These are phyloP conservation scores for Panulirus ornatus DNA, from an alignment of 1,140 invertebrate genomes.

Conservation along the genomic window DNA sequence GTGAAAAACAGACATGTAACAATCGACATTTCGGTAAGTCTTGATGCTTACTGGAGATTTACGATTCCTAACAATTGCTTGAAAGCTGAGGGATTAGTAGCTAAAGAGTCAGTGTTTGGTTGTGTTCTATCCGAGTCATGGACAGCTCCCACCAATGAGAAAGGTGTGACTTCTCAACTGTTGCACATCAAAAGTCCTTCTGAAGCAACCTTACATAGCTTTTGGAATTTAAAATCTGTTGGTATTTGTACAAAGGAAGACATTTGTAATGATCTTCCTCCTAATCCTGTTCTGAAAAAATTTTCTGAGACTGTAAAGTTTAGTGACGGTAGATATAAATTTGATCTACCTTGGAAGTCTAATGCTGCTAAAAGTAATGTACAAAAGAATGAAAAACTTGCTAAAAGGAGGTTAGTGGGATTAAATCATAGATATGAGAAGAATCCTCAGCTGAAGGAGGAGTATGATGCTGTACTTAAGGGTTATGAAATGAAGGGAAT, in stretches of 20 bases:
- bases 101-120: constrained; percentile 14
- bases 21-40: background rate
- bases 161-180: background rate
- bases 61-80: background rate
- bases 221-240: background rate
- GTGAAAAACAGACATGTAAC: background rate
- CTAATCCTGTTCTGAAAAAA: background rate
- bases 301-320: constrained; percentile 2
- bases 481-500: constrained; percentile 16
- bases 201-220: background rate
- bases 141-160: background rate
- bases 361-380: constrained; percentile 6
- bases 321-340: constrained; percentile 18
- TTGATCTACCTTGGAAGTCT: constrained; percentile 43
- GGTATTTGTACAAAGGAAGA: background rate
- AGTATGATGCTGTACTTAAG: constrained; percentile 22
- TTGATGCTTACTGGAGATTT: constrained; percentile 21
- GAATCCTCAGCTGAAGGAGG: background rate
- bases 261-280: background rate
- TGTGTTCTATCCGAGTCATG: background rate
- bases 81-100: constrained; percentile 6
- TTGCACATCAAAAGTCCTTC: background rate
- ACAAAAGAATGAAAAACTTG: constrained; percentile 29
- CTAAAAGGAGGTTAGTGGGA: background rate
- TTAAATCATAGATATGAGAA: constrained; percentile 6